These are phyloP conservation scores for Iphiclides podalirius DNA, from an alignment of 2,888 invertebrate species.

Conservation along the genomic window DNA sequence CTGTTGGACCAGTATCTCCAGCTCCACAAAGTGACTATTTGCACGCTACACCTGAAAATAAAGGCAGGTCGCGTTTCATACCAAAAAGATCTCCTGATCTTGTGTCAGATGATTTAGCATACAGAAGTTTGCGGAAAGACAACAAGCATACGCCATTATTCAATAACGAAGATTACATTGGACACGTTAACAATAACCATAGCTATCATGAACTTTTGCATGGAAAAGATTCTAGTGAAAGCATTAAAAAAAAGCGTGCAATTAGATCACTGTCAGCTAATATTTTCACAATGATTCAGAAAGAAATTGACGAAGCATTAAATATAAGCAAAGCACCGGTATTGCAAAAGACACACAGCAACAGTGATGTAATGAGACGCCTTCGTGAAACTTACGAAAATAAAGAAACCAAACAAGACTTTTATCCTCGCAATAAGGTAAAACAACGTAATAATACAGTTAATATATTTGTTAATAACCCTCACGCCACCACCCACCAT, in stretches of 20 bases:
- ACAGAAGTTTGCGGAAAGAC: slow-evolving; percentile 91
- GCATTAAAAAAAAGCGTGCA: slow-evolving; percentile 87
- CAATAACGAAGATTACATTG: slow-evolving; percentile 68
- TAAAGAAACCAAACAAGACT: slow-evolving; percentile 66
- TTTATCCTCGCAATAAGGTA: slow-evolving; percentile 73
- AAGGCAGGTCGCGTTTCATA: slow-evolving; percentile 81
- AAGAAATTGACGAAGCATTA: slow-evolving; percentile 81
- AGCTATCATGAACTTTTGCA: slow-evolving; percentile 55
- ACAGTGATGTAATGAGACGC: slow-evolving; percentile 79
- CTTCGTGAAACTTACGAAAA: slow-evolving; percentile 69
- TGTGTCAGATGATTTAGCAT: slow-evolving; percentile 93
- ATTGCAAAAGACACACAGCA: slow-evolving; percentile 82
- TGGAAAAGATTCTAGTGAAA: slow-evolving; percentile 60
- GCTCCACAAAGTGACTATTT: slow-evolving; percentile 92
- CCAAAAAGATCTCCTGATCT: slow-evolving; percentile 88
- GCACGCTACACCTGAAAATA: slow-evolving; percentile 85
- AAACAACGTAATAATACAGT: slow-evolving; percentile 76
- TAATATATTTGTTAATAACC: slow-evolving; percentile 72
- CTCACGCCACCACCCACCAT: slow-evolving; percentile 66
- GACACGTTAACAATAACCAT: slow-evolving; percentile 70
- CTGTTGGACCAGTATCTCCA: slow-evolving; percentile 89
- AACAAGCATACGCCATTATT: slow-evolving; percentile 78
- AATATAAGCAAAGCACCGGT: slow-evolving; percentile 72
- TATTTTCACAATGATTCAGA: slow-evolving; percentile 87
- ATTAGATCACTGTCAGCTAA: slow-evolving; percentile 91